These are phyloP conservation scores for Petrocephalus schoutedeni DNA, from an alignment of 2,797 vertebrate genomes.

Conservation along the genomic window DNA sequence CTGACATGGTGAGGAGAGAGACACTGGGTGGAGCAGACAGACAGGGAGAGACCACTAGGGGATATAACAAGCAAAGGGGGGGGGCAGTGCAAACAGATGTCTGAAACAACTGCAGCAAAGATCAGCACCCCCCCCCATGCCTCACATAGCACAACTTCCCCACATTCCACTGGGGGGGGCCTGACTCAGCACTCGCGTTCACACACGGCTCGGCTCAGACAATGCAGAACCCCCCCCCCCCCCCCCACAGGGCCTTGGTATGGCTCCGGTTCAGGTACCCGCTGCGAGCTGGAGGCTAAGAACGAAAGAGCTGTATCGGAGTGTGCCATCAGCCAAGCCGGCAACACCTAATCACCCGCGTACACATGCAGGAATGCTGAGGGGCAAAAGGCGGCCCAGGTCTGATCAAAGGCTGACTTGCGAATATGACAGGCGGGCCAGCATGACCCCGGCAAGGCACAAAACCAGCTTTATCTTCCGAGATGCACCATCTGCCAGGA, in stretches of 20 bases:
- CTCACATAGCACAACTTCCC: constrained; percentile 56
- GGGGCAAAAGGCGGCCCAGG: not conserved
- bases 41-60: not conserved
- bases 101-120: constrained; percentile 54
- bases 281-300: not conserved
- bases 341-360: not conserved
- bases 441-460: not conserved
- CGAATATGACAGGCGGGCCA: not conserved
- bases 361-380: not conserved
- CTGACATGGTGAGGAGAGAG: not conserved
- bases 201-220: not conserved
- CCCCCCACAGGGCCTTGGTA: not conserved
- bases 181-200: constrained; percentile 62
- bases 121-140: constrained; percentile 29
- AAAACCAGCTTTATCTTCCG: not conserved
- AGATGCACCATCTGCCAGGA: not conserved
- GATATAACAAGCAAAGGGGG: not conserved
- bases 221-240: not conserved
- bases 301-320: not conserved
- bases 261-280: constrained; percentile 36
- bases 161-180: constrained; percentile 56
- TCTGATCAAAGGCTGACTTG: not conserved
- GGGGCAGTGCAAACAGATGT: constrained; percentile 46
- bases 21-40: not conserved
- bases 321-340: not conserved